A percentile compares a stretch with the other conserved stretches of the same genome.
Evolutionary conservation across 2,888 invertebrate species (phyloP).

Genomic region (Leptodirus hochenwartii): DNA sequence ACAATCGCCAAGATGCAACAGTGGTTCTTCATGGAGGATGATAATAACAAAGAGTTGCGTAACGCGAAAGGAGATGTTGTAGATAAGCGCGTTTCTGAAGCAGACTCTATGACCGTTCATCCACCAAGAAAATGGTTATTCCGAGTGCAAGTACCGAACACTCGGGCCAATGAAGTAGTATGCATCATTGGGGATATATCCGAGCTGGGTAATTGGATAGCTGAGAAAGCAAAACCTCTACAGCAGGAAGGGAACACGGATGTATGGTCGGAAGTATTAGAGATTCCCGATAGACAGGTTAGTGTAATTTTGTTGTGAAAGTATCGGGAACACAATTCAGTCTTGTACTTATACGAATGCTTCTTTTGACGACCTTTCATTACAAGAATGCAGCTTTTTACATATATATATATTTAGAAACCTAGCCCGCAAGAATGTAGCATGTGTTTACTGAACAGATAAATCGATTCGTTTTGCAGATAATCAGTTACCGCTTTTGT

Average conservation of each 20-base stretch:
- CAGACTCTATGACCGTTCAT: constrained; percentile 2
- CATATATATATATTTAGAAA: no score
- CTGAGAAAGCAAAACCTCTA: constrained; percentile 37
- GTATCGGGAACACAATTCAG: no score
- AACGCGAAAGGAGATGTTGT: constrained; percentile 17
- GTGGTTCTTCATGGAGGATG: constrained; percentile 44
- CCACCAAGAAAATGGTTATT: constrained; percentile 30
- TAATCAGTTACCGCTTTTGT: constrained; percentile 58
- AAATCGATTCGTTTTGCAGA: no score
- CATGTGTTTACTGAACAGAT: no score
- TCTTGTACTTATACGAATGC: no score
- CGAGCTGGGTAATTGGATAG: constrained; percentile 55
- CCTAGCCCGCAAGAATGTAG: no score
- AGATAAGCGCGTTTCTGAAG: background rate
- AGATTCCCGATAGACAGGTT: constrained; percentile 47
- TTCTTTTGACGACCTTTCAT: no score
- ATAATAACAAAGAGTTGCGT: constrained; percentile 24
- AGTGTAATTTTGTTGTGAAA: no score
- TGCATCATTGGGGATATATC: constrained; percentile 50
- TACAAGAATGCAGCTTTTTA: no score
- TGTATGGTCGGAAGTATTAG: constrained; percentile 43
- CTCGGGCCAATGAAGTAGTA: constrained; percentile 41
- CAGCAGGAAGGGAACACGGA: constrained; percentile 29
- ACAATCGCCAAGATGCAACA: constrained; percentile 36
- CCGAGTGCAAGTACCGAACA: constrained; percentile 31